phyloP scores from a whole-genome alignment of 2,888 invertebrate genomes.

The Hypena proboscidalis region DNA sequence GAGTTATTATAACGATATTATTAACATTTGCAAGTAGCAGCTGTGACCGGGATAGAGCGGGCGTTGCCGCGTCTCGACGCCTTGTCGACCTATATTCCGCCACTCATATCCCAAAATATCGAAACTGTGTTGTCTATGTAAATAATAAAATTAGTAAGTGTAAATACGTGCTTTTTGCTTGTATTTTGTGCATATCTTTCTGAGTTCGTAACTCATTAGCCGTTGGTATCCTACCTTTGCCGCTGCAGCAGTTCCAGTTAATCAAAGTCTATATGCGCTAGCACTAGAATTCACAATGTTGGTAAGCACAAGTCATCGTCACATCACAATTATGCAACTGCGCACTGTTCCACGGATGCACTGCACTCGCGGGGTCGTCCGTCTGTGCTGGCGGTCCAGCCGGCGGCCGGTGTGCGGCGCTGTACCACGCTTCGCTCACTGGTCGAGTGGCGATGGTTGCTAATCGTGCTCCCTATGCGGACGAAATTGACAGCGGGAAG shows the following conservation, averaged over 20 bases:
- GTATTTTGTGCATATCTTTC: background rate
- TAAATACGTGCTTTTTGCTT: constrained; percentile 6
- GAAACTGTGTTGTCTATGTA: constrained; percentile 58
- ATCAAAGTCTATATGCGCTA: constrained; percentile 10
- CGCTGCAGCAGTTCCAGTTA: constrained; percentile 1
- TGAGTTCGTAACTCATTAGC: background rate
- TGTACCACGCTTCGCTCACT: constrained; percentile 31
- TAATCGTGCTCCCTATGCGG: constrained; percentile 80
- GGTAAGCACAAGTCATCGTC: constrained; percentile 46
- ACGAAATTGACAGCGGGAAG: constrained; percentile 80
- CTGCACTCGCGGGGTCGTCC: constrained; percentile 61
- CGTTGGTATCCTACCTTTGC: constrained; percentile 23
- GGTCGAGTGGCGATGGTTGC: constrained; percentile 51
- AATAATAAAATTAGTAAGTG: constrained; percentile 32
- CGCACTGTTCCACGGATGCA: constrained; percentile 42
- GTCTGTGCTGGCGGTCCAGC: constrained; percentile 29
- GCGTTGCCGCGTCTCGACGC: constrained; percentile 73
- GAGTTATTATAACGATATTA: constrained; percentile 40
- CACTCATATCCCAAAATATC: constrained; percentile 82
- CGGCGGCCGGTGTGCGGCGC: constrained; percentile 26
- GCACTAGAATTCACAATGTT: constrained; percentile 33
- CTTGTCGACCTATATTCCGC: constrained; percentile 77
- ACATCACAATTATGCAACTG: constrained; percentile 60
- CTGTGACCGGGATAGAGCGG: constrained; percentile 81
- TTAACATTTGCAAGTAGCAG: constrained; percentile 64